Base-by-base conservation (phyloP, 2,797 vertebrate species). In the Leptodactylus fallax region DNA sequence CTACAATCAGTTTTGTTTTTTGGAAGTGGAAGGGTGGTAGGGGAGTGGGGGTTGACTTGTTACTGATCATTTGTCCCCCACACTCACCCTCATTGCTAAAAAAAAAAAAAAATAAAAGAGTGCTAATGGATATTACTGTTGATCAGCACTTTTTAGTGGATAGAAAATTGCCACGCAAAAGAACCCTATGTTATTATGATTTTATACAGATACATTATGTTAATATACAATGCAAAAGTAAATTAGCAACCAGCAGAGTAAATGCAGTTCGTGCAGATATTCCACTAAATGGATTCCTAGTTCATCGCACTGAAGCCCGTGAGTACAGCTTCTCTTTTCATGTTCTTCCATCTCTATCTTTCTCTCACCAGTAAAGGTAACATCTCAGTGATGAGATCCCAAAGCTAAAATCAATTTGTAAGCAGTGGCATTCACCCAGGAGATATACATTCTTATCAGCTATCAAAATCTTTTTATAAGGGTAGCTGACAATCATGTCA, bases 381-480 rank as follows among this genome's bases (percentile, higher is more conserved):
- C 72, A 76, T 51, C 10, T 51, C 47, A 21, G 8, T 13, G 19
- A 76, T 21, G 71, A 47, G 7, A 76, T 51, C 47, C 45, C 45
- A 51, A 76, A 76, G 72, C 72, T 76, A 76, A 51, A 76, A 76
- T 76, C 9, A 49, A 74, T 74, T 67, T 74, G 7, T 21, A 74
- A 74, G 45, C 17, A 21, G 36, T 49, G 45, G 19, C 71, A n/a
- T 49, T 49, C 36, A 49, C 36, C 71, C 45, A 76, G 45, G 3
- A 76, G 47, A 51, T 13, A 76, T 9, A n/a, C n/a, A n/a, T 51
- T 76, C 3, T 49, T 76, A 76, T 76, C 47, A 51, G 36, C 17
- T 51, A 76, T 49, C 17, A 51, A 11, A 76, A 76, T 76, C 23
- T 27, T 69, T 69, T 69, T 27, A 27, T 69, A 69, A 27, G 65